Evolutionary conservation across 2,797 vertebrate species (phyloP).

Genomic region (Pseudomugil gertrudae): DNA sequence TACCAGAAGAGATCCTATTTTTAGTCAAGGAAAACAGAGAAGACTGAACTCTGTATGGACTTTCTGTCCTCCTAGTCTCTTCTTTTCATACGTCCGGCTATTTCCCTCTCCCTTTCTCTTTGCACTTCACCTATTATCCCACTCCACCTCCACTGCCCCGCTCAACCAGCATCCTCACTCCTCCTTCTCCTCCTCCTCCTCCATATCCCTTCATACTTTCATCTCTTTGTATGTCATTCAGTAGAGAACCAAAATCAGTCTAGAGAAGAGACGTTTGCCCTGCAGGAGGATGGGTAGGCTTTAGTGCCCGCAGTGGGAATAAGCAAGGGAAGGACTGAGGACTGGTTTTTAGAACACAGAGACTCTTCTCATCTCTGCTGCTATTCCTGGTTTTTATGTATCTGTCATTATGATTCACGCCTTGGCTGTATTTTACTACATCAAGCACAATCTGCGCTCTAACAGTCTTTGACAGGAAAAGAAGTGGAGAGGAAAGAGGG

Average conservation of each 20-base stretch:
- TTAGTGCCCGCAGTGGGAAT: slow-evolving; percentile 37
- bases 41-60: slow-evolving; percentile 52
- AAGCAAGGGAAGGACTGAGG: slow-evolving; percentile 42
- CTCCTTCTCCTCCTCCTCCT: slow-evolving; percentile 39
- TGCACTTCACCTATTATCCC: slow-evolving; percentile 71
- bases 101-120: slow-evolving; percentile 51
- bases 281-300: slow-evolving; percentile 46
- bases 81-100: slow-evolving; percentile 45
- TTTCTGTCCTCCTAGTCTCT: slow-evolving; percentile 46
- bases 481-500: slow-evolving; percentile 17
- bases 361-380: no score
- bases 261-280: slow-evolving; percentile 63
- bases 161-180: slow-evolving; percentile 60
- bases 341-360: slow-evolving; percentile 41
- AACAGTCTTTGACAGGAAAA: slow-evolving; percentile 60
- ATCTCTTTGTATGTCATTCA: slow-evolving; percentile 64
- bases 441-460: slow-evolving; percentile 64
- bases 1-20: slow-evolving; percentile 79
- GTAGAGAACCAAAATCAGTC: slow-evolving; percentile 65
- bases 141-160: slow-evolving; percentile 65
- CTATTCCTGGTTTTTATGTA: slow-evolving; percentile 48
- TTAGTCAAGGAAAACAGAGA: slow-evolving; percentile 66
- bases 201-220: slow-evolving; percentile 56
- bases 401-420: slow-evolving; percentile 58
- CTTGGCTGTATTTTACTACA: slow-evolving; percentile 57